phyloP scores from a whole-genome alignment of 2,113 vertebrate genomes.

The Buteo buteo region DNA sequence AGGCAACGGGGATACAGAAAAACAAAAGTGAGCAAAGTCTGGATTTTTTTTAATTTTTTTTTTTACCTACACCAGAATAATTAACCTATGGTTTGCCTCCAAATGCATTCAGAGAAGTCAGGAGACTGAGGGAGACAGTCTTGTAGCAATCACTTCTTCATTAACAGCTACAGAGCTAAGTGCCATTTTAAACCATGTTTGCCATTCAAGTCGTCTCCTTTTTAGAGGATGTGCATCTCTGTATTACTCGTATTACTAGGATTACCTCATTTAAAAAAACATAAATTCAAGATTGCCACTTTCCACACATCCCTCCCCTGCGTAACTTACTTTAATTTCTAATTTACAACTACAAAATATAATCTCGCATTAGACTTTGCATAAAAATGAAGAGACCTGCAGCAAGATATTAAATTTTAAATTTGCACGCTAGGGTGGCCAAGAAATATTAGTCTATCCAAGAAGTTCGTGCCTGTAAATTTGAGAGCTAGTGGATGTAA shows the following conservation, averaged over 20 bases:
- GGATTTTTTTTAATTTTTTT: neutral
- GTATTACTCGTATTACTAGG: neutral
- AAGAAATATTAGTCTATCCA: constrained; percentile 66
- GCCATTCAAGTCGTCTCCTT: neutral
- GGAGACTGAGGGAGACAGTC: neutral
- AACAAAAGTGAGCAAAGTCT: neutral
- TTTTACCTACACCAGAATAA: neutral
- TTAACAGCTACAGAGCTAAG: neutral
- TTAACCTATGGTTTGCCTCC: neutral
- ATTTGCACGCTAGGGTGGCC: constrained; percentile 69
- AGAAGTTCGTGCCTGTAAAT: constrained; percentile 66
- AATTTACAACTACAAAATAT: constrained; percentile 68
- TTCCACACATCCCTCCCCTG: neutral
- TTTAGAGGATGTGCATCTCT: neutral
- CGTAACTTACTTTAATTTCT: constrained; percentile 53
- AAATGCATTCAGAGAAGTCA: neutral
- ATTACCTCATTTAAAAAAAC: constrained; percentile 15
- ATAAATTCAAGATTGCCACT: neutral
- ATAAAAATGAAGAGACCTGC: constrained; percentile 71
- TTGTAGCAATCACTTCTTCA: neutral
- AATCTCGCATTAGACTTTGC: constrained; percentile 68
- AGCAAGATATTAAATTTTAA: constrained; percentile 71
- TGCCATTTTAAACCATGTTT: neutral
- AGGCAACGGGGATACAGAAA: neutral
- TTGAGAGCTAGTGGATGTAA: constrained; percentile 56